These are phyloP conservation scores for Hemicrepidius hirtus DNA, from an alignment of 2,888 invertebrate species.

Conservation along the genomic window DNA sequence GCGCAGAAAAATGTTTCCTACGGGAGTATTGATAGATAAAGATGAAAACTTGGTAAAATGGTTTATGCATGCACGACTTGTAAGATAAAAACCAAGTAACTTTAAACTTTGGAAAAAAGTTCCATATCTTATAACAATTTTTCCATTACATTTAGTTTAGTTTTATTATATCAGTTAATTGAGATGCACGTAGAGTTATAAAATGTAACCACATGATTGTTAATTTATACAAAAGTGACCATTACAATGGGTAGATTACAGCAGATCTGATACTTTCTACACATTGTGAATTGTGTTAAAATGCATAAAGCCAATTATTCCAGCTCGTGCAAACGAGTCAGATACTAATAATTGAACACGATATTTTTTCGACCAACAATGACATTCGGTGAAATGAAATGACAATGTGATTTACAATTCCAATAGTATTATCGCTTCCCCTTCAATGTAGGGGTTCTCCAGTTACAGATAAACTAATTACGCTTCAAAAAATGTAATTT, in stretches of 20 bases:
- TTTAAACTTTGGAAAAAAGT: no score
- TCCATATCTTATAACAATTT: no score
- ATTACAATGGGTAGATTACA: slow-evolving; percentile 37
- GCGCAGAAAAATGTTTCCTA: slow-evolving; percentile 19
- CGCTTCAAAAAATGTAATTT: slow-evolving; percentile 61
- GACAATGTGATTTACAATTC: slow-evolving; percentile 66
- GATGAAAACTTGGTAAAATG: slow-evolving; percentile 9
- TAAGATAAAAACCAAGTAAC: no score
- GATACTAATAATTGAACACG: slow-evolving; percentile 60
- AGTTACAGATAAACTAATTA: slow-evolving; percentile 64
- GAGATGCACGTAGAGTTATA: neutral
- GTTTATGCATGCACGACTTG: slow-evolving; percentile 1
- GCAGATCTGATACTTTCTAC: slow-evolving; percentile 42
- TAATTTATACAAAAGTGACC: slow-evolving; percentile 32
- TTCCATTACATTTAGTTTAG: no score
- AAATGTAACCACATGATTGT: slow-evolving; percentile 10
- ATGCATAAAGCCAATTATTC: slow-evolving; percentile 52
- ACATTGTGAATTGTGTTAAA: slow-evolving; percentile 44
- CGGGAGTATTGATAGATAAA: slow-evolving; percentile 6
- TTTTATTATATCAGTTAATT: no score
- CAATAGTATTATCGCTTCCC: slow-evolving; percentile 62
- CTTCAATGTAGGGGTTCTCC: slow-evolving; percentile 58
- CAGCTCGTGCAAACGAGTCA: slow-evolving; percentile 50
- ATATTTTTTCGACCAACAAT: slow-evolving; percentile 60
- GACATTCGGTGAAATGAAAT: slow-evolving; percentile 63